Conservation (phyloP, 2,797 vertebrate genomes). For the Peromyscus eremicus region DNA sequence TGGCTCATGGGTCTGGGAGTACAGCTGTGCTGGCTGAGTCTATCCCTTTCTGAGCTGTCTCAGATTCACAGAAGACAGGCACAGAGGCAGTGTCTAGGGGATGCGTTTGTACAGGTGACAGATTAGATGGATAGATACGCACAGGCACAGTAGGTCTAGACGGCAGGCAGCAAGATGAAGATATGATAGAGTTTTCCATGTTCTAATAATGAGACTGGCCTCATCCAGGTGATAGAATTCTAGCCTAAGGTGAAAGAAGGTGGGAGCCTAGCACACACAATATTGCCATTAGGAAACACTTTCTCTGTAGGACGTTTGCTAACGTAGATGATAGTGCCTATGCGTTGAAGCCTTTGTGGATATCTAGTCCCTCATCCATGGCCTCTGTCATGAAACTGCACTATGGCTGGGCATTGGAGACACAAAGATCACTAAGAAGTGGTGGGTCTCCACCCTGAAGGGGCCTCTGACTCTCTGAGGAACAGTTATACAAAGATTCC, state of each 20-base stretch:
- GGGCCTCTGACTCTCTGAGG: conserved; percentile 29
- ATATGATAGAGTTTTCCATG: conserved; percentile 49
- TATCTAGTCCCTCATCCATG: not conserved
- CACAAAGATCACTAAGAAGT: not conserved
- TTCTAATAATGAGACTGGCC: conserved; percentile 43
- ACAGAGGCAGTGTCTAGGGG: not conserved
- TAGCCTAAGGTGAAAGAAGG: conserved; percentile 53
- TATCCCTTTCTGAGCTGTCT: not conserved
- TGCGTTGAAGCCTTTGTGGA: conserved; percentile 6
- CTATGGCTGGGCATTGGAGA: not conserved
- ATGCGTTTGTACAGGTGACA: not conserved
- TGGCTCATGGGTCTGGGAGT: not conserved
- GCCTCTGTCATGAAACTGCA: not conserved
- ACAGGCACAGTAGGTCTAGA: not conserved
- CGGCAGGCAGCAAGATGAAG: conserved; percentile 33
- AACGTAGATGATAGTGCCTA: not conserved
- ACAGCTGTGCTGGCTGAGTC: not conserved
- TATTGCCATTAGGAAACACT: not conserved
- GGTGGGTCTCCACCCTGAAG: not conserved
- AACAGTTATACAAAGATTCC: not conserved
- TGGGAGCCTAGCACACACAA: conserved; percentile 8
- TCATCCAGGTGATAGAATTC: conserved; percentile 48
- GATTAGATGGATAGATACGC: conserved; percentile 25
- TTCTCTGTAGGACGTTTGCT: conserved; percentile 56
- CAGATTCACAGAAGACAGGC: not conserved